Percentiles rank a stretch among this genome's conserved stretches.
These are phyloP conservation scores for Pseudochirops cupreus DNA, from an alignment of 2,797 vertebrate genomes.

Conservation along the genomic window DNA sequence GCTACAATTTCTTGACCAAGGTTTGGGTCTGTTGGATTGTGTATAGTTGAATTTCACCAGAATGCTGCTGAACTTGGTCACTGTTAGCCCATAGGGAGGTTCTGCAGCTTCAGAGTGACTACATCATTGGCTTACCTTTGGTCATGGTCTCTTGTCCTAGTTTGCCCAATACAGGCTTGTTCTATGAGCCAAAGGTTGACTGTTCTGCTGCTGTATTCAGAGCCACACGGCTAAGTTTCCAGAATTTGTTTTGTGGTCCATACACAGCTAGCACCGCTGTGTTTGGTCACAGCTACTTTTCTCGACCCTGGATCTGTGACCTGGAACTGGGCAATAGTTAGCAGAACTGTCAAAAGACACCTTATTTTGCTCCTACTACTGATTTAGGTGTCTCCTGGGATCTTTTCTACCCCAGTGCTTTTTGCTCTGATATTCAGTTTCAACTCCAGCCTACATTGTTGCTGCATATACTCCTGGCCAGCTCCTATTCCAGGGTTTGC, in stretches of 20 bases:
- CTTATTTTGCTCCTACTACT: background rate
- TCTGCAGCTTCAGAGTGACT: background rate
- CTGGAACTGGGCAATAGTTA: background rate
- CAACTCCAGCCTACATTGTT: background rate
- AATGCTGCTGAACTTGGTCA: background rate
- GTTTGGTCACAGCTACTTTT: background rate
- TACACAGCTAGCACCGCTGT: background rate
- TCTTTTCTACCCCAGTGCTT: background rate
- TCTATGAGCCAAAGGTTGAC: no score
- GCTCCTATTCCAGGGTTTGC: background rate
- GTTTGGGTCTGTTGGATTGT: background rate
- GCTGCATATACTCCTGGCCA: background rate
- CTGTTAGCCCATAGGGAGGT: background rate
- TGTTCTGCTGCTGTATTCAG: background rate
- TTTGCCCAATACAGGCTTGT: no score
- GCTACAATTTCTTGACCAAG: background rate
- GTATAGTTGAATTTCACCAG: background rate
- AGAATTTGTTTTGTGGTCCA: background rate
- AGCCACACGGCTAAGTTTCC: background rate
- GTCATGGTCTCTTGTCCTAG: background rate
- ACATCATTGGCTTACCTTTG: background rate
- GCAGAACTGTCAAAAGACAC: background rate
- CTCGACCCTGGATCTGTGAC: background rate
- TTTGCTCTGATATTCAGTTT: background rate
- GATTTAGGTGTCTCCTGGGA: background rate